Percentiles rank a stretch among this genome's conserved stretches.
Evolutionary conservation across 1,140 invertebrate species (phyloP).

Genomic region (Pseudomyrmex sp.): DNA sequence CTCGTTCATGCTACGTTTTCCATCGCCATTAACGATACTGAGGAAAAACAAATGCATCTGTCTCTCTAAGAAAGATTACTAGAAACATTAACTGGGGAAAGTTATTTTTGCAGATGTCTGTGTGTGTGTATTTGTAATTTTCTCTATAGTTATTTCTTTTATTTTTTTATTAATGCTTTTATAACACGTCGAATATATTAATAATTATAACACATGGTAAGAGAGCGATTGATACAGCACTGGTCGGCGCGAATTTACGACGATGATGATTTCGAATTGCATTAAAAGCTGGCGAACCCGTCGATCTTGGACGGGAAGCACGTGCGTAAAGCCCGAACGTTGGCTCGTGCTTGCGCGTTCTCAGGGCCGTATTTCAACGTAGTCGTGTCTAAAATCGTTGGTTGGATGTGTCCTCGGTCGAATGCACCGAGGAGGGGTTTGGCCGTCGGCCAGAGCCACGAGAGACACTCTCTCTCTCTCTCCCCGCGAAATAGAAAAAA

Average conservation of each 20-base stretch:
- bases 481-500: conserved; percentile 11
- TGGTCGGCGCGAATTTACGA: conserved; percentile 7
- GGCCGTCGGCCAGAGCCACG: conserved; percentile 66
- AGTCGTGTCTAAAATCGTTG: conserved; percentile 76
- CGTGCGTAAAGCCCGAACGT: conserved; percentile 42
- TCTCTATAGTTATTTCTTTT: too few species aligned
- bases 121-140: too few species aligned
- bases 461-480: neutral
- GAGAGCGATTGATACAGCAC: neutral
- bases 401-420: conserved; percentile 69
- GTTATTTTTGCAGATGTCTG: neutral
- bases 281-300: conserved; percentile 9
- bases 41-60: conserved; percentile 16
- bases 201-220: neutral
- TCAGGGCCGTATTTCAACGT: conserved; percentile 36
- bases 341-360: conserved; percentile 3
- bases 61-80: too few species aligned
- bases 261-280: conserved; percentile 1
- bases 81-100: neutral
- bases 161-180: neutral
- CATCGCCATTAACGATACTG: conserved; percentile 11
- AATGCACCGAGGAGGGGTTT: conserved; percentile 66
- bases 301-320: conserved; percentile 37
- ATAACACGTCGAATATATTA: neutral
- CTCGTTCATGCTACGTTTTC: neutral